Evolutionary conservation across 2,888 invertebrate genomes (phyloP).

Genomic region (Phorcus lineatus): DNA sequence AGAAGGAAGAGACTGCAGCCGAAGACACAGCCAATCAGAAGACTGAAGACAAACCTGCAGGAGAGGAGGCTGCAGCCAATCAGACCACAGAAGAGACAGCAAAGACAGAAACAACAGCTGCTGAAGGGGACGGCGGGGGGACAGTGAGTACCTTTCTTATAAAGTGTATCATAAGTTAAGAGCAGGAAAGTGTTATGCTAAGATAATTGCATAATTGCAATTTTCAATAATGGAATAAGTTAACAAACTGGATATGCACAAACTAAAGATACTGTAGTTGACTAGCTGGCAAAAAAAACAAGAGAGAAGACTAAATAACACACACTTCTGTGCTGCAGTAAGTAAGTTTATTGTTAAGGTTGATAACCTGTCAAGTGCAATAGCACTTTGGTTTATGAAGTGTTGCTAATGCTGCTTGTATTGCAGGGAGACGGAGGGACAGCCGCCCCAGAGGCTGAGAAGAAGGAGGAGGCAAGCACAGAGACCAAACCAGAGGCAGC

Average conservation of each 20-base stretch:
- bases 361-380: too few relatives aligned
- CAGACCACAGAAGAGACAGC: slow-evolving; percentile 19
- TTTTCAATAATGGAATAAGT: too few relatives aligned
- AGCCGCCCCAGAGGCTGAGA: slow-evolving; percentile 35
- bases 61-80: slow-evolving; percentile 14
- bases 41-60: slow-evolving; percentile 23
- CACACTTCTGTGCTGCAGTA: too few relatives aligned
- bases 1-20: slow-evolving; percentile 31
- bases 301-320: too few relatives aligned
- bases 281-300: too few relatives aligned
- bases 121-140: slow-evolving; percentile 25
- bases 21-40: slow-evolving; percentile 31
- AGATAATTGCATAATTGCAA: too few relatives aligned
- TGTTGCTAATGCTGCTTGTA: neutral
- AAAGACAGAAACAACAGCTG: slow-evolving; percentile 9
- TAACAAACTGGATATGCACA: too few relatives aligned
- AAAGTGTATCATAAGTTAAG: too few relatives aligned
- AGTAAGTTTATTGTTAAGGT: too few relatives aligned
- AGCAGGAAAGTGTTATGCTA: too few relatives aligned
- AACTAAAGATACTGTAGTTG: too few relatives aligned
- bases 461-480: slow-evolving; percentile 31
- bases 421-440: slow-evolving; percentile 35
- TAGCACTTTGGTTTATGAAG: too few relatives aligned
- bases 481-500: slow-evolving; percentile 24
- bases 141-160: neutral